phyloP scores from a whole-genome alignment of 2,888 invertebrate genomes.

The Metellina segmentata region DNA sequence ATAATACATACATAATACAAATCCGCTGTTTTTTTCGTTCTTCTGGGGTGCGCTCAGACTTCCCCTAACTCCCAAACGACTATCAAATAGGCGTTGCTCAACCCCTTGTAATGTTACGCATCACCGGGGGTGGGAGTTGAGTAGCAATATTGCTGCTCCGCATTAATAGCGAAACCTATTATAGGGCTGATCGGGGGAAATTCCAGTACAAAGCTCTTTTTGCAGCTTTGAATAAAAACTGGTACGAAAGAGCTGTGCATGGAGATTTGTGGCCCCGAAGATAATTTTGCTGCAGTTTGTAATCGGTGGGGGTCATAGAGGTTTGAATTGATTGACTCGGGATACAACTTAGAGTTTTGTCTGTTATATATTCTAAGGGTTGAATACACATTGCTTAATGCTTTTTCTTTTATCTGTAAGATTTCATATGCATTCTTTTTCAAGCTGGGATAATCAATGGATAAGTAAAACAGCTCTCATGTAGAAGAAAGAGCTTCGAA shows the following conservation, averaged over 20 bases:
- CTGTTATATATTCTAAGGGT: too few species aligned
- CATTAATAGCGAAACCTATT: constrained; percentile 29
- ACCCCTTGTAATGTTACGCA: constrained; percentile 66
- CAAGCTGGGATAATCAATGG: too few species aligned
- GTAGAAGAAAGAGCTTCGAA: too few species aligned
- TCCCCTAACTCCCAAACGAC: constrained; percentile 41
- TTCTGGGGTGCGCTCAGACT: neutral
- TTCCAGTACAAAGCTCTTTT: neutral
- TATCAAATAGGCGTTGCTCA: constrained; percentile 56
- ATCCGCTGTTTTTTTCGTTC: constrained; percentile 28
- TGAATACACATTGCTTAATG: too few species aligned
- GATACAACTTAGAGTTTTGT: neutral
- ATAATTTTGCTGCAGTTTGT: constrained; percentile 7
- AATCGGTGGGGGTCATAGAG: neutral
- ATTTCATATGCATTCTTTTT: too few species aligned
- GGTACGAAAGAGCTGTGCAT: too few species aligned
- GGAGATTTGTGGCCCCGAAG: neutral
- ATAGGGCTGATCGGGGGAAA: neutral
- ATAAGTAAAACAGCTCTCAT: too few species aligned
- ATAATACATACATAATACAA: constrained; percentile 50
- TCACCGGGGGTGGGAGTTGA: constrained; percentile 33
- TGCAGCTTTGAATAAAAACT: constrained; percentile 5
- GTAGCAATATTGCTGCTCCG: constrained; percentile 10
- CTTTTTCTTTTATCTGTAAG: too few species aligned
- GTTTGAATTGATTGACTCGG: neutral